phyloP scores from a whole-genome alignment of 2,797 vertebrate genomes.

The Enteromius argenteus region DNA sequence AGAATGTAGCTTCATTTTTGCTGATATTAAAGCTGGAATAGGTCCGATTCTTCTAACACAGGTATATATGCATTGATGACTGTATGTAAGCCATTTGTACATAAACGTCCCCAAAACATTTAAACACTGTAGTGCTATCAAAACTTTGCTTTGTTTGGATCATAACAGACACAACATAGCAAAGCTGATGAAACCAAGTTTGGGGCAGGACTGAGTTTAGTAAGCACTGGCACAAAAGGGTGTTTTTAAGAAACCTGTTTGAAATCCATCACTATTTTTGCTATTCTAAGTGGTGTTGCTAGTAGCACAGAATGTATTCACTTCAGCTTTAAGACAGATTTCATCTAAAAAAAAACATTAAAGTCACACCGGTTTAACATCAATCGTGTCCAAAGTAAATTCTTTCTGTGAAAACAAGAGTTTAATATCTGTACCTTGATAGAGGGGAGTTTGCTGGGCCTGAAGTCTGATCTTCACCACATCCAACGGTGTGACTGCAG shows the following conservation, averaged over 20 bases:
- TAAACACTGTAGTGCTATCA: not conserved
- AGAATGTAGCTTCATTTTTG: not conserved
- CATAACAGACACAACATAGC: not conserved
- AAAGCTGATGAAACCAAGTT: not conserved
- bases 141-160: not conserved
- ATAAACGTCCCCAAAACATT: not conserved
- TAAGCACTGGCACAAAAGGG: not conserved
- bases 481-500: conserved; percentile 91
- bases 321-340: not conserved
- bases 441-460: conserved; percentile 87
- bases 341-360: not conserved
- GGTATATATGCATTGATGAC: not conserved
- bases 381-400: not conserved
- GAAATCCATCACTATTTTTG: not conserved
- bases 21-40: not conserved
- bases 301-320: not conserved
- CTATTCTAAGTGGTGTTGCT: not conserved
- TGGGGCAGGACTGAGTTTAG: not conserved
- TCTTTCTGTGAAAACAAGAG: not conserved
- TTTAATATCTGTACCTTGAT: conserved; percentile 78
- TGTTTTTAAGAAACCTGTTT: not conserved
- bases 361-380: not conserved
- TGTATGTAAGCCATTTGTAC: not conserved
- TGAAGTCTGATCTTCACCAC: conserved; percentile 96
- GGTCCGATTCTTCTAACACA: not conserved